A percentile compares a stretch with the other conserved stretches of the same genome.
These are phyloP conservation scores for Beaufortia kweichowensis DNA, from an alignment of 2,113 vertebrate species.

Conservation along the genomic window DNA sequence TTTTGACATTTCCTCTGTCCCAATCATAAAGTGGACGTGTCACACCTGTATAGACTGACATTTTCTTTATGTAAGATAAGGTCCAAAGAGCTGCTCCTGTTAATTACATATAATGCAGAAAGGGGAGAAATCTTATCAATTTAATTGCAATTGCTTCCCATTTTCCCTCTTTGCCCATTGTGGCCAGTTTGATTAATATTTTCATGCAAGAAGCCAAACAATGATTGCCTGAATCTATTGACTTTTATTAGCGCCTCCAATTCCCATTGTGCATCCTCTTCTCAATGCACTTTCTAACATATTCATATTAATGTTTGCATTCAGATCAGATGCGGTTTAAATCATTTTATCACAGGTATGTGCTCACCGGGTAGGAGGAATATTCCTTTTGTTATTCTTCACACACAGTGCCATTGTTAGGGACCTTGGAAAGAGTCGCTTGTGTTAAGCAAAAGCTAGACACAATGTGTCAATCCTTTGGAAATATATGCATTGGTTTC, in stretches of 20 bases:
- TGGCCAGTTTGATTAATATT: constrained; percentile 24
- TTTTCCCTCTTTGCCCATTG: constrained; percentile 20
- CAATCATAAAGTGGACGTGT: background rate
- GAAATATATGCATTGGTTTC: constrained; percentile 11
- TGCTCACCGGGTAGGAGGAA: background rate
- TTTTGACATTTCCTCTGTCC: background rate
- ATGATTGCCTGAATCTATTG: constrained; percentile 35
- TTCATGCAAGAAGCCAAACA: constrained; percentile 1
- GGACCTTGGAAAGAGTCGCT: constrained; percentile 5
- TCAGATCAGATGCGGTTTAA: constrained; percentile 10
- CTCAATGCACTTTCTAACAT: constrained; percentile 6
- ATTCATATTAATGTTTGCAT: constrained; percentile 18
- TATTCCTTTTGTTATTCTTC: constrained; percentile 13
- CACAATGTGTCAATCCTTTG: background rate
- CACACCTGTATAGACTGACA: constrained; percentile 3
- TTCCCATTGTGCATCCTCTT: constrained; percentile 61
- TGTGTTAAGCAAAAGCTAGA: constrained; percentile 9
- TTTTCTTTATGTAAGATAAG: constrained; percentile 28
- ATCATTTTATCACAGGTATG: constrained; percentile 10
- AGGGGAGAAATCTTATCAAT: constrained; percentile 30
- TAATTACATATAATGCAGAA: constrained; percentile 36
- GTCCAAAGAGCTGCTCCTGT: background rate
- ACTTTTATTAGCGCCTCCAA: constrained; percentile 29
- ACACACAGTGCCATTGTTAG: constrained; percentile 22
- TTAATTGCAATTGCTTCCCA: constrained; percentile 24